phyloP scores from a whole-genome alignment of 1,140 invertebrate genomes.

The Drosophila bipectinata region DNA sequence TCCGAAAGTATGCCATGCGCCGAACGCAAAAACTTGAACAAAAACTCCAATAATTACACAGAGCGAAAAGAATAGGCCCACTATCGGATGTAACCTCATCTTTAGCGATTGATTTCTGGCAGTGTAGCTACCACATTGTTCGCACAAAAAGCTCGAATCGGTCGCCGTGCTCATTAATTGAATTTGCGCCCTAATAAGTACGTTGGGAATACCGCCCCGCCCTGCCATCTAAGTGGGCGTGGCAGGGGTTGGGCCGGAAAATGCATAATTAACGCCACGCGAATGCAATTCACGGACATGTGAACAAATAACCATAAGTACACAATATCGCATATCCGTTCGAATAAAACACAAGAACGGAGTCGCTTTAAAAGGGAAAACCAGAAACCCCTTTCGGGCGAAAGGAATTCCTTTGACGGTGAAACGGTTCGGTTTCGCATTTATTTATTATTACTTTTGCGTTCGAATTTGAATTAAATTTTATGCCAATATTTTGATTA shows the following conservation, averaged over 20 bases:
- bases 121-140: constrained; percentile 9
- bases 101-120: no score
- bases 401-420: background rate
- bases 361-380: background rate
- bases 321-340: constrained; percentile 14
- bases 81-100: no score
- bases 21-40: constrained; percentile 14
- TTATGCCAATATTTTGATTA: constrained; percentile 35
- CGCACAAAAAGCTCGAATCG: constrained; percentile 17
- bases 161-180: constrained; percentile 65
- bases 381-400: background rate
- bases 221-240: constrained; percentile 13
- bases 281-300: constrained; percentile 12
- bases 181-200: constrained; percentile 70
- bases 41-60: constrained; percentile 40
- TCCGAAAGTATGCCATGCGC: constrained; percentile 2
- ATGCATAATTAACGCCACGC: constrained; percentile 31
- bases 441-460: background rate
- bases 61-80: background rate
- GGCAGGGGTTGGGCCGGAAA: constrained; percentile 9
- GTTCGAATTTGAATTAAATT: constrained; percentile 25
- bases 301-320: constrained; percentile 3
- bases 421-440: background rate
- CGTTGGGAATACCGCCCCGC: constrained; percentile 22
- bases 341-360: background rate